Conservation (phyloP, 2,888 invertebrate genomes). For the Dendrolimus houi region DNA sequence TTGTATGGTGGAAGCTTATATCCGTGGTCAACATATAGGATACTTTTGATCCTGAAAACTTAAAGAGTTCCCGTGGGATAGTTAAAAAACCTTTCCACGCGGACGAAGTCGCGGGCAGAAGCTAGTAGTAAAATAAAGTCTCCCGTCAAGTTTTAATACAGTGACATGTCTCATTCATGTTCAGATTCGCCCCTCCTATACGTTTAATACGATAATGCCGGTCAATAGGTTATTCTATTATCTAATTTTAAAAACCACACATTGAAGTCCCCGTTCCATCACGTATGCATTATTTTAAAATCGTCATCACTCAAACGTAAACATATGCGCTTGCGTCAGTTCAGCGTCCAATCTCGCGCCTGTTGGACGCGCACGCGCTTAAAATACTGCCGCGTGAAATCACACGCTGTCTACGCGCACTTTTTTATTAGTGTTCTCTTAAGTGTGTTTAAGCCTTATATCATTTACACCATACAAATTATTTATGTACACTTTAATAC, state of each 20-base stretch:
- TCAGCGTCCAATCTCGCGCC: conserved; percentile 24
- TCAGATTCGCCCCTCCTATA: not conserved
- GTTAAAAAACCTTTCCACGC: too few species aligned
- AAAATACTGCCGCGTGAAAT: conserved; percentile 20
- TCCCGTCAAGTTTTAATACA: too few species aligned
- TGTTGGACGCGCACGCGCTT: conserved; percentile 21
- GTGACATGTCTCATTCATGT: too few species aligned
- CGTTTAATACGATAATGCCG: not conserved
- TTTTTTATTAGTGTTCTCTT: not conserved
- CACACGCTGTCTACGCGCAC: conserved; percentile 8
- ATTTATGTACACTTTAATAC: too few species aligned
- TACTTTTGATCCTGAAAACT: too few species aligned
- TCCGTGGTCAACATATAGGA: too few species aligned
- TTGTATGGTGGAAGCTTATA: too few species aligned
- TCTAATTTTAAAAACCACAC: not conserved
- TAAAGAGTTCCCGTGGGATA: too few species aligned
- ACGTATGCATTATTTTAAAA: conserved; percentile 1
- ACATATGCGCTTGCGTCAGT: conserved; percentile 22
- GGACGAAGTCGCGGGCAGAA: too few species aligned
- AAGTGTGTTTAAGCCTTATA: too few species aligned
- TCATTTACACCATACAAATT: too few species aligned
- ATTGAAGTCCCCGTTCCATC: not conserved
- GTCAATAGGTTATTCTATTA: not conserved
- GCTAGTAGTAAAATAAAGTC: too few species aligned
- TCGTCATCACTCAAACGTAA: conserved; percentile 17